A percentile compares a stretch with the other conserved stretches of the same genome.
Evolutionary conservation across 2,888 invertebrate genomes (phyloP).

Genomic region (Hemicrepidius hirtus): DNA sequence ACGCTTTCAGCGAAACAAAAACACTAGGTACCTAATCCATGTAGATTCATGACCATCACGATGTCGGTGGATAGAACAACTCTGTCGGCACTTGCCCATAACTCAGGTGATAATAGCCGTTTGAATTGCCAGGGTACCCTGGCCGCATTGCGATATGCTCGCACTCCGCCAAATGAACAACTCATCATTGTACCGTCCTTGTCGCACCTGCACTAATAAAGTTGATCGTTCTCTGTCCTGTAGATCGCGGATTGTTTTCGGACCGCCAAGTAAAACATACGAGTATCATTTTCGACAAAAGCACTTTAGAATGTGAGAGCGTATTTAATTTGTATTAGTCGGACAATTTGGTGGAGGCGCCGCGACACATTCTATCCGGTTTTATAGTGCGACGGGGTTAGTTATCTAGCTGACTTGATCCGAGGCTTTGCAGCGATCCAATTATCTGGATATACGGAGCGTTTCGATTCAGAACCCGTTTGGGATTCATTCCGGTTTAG

Average conservation of each 20-base stretch:
- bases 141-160: constrained; percentile 70
- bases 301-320: constrained; percentile 64
- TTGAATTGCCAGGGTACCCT: constrained; percentile 69
- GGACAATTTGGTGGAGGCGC: constrained; percentile 49
- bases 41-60: constrained; percentile 68
- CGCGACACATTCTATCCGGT: constrained; percentile 65
- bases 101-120: constrained; percentile 72
- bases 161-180: constrained; percentile 71
- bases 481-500: constrained; percentile 66
- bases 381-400: constrained; percentile 68
- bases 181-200: constrained; percentile 67
- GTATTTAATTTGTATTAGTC: constrained; percentile 56
- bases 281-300: constrained; percentile 65
- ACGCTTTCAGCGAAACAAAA: constrained; percentile 21
- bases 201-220: constrained; percentile 60
- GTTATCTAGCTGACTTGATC: constrained; percentile 71
- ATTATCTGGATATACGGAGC: constrained; percentile 72
- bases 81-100: constrained; percentile 71
- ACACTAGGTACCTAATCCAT: constrained; percentile 64
- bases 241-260: constrained; percentile 69
- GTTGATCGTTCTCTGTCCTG: constrained; percentile 59
- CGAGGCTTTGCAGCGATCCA: constrained; percentile 71
- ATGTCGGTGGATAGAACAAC: constrained; percentile 69
- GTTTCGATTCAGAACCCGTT: constrained; percentile 70
- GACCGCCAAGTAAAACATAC: constrained; percentile 68